These are phyloP conservation scores for Drosophila quadrilineata DNA, from an alignment of 1,140 invertebrate genomes.

Conservation along the genomic window DNA sequence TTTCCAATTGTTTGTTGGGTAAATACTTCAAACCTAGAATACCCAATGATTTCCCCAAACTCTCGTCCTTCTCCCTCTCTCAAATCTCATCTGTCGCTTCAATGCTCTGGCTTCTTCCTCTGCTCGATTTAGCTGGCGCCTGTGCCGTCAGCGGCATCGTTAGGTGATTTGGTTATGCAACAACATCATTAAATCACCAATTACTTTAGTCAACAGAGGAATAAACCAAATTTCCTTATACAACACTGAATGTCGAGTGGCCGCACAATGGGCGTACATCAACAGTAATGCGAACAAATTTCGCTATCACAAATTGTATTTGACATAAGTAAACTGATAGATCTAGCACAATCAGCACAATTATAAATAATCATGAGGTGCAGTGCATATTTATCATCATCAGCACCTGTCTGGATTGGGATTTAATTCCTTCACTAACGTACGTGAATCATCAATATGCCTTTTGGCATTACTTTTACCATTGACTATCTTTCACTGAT, in stretches of 20 bases:
- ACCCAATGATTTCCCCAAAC: conserved; percentile 37
- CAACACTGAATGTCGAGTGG: conserved; percentile 55
- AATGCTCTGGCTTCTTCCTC: background rate
- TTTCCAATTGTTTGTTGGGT: conserved; percentile 74
- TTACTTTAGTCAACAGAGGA: conserved; percentile 78
- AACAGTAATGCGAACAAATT: background rate
- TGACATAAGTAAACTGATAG: too few species aligned
- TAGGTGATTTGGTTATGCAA: conserved; percentile 80
- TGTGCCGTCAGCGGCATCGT: conserved; percentile 52
- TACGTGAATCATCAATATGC: background rate
- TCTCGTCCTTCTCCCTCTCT: background rate
- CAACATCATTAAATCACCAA: conserved; percentile 80
- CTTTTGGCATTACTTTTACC: background rate
- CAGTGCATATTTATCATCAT: too few species aligned
- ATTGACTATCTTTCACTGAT: background rate
- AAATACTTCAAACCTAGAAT: conserved; percentile 68
- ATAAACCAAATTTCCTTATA: conserved; percentile 77
- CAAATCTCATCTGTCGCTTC: conserved; percentile 5
- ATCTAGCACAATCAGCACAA: too few species aligned
- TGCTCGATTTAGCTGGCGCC: conserved; percentile 7
- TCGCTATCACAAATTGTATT: background rate
- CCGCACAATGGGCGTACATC: conserved; percentile 18
- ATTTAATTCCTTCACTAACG: too few species aligned
- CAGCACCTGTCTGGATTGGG: too few species aligned
- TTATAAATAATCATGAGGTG: too few species aligned